Evolutionary conservation across 2,888 invertebrate species (phyloP).

Genomic region (Latrodectus elegans): DNA sequence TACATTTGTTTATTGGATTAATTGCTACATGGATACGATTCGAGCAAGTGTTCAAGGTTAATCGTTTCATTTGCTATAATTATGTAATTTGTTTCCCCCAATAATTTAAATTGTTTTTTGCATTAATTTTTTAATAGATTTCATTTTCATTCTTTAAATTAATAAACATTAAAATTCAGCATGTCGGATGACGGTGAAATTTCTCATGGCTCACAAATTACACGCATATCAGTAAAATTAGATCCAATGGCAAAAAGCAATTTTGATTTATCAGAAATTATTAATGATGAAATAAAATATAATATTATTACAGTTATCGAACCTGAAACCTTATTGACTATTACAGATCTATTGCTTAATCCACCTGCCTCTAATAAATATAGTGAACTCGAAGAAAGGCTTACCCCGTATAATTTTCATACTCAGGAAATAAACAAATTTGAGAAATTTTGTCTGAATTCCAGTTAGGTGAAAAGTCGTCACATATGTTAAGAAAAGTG

Average conservation of each 20-base stretch:
- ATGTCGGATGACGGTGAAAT: too few species aligned
- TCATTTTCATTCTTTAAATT: too few species aligned
- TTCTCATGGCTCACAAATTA: background rate
- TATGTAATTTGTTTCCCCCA: too few species aligned
- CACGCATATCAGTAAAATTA: background rate
- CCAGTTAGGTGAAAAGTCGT: background rate
- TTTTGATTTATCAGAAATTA: background rate
- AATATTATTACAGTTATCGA: background rate
- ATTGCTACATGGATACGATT: too few species aligned
- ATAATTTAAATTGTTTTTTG: too few species aligned
- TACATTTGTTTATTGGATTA: too few species aligned
- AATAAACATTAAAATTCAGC: too few species aligned
- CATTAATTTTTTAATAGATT: too few species aligned
- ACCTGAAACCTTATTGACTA: background rate
- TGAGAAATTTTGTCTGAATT: background rate
- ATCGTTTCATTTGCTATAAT: too few species aligned
- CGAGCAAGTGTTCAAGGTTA: too few species aligned
- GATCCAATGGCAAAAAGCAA: background rate
- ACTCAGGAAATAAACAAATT: background rate
- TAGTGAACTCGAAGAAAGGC: background rate
- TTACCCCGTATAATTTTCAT: background rate
- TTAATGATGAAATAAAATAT: conserved; percentile 1
- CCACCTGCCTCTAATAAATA: background rate
- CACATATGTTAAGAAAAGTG: background rate
- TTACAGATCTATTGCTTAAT: too few species aligned